Conservation (phyloP, 2,888 invertebrate genomes). For the Anorthoa munda region DNA sequence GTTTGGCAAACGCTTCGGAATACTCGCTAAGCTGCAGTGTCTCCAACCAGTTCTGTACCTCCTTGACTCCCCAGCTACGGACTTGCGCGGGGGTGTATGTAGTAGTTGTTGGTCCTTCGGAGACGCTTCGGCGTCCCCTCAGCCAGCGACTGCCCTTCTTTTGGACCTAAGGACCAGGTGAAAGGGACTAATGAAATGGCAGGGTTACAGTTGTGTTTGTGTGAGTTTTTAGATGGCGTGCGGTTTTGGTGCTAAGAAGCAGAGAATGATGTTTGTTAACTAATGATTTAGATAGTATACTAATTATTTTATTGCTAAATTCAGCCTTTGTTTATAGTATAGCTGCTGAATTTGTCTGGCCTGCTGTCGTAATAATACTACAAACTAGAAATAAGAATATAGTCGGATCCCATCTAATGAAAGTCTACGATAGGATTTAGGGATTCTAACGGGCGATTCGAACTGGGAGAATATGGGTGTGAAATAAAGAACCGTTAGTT, state of each 20-base stretch:
- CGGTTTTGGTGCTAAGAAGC: slow-evolving; percentile 37
- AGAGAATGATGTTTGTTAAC: neutral
- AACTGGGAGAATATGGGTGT: slow-evolving; percentile 67
- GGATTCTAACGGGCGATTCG: slow-evolving; percentile 66
- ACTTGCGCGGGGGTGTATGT: slow-evolving; percentile 79
- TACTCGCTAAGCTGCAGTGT: slow-evolving; percentile 97
- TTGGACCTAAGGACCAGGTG: slow-evolving; percentile 79
- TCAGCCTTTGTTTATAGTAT: neutral
- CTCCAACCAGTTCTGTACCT: slow-evolving; percentile 97
- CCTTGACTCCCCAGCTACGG: slow-evolving; percentile 95
- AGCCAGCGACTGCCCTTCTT: slow-evolving; percentile 87
- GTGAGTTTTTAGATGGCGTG: slow-evolving; percentile 28
- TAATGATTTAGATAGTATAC: neutral
- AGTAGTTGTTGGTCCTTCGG: slow-evolving; percentile 76
- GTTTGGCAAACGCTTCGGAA: slow-evolving; percentile 96
- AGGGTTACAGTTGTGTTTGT: slow-evolving; percentile 52
- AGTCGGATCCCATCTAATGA: slow-evolving; percentile 81
- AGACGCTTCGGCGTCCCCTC: slow-evolving; percentile 84
- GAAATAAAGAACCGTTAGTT: slow-evolving; percentile 61
- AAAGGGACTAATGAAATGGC: slow-evolving; percentile 59
- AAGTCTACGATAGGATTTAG: slow-evolving; percentile 79
- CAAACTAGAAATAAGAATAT: slow-evolving; percentile 68
- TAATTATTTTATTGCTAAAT: neutral
- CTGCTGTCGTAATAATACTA: slow-evolving; percentile 15
- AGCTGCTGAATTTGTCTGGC: neutral